Evolutionary conservation across 2,113 vertebrate genomes (phyloP).

Genomic region (Pelusios castaneus): DNA sequence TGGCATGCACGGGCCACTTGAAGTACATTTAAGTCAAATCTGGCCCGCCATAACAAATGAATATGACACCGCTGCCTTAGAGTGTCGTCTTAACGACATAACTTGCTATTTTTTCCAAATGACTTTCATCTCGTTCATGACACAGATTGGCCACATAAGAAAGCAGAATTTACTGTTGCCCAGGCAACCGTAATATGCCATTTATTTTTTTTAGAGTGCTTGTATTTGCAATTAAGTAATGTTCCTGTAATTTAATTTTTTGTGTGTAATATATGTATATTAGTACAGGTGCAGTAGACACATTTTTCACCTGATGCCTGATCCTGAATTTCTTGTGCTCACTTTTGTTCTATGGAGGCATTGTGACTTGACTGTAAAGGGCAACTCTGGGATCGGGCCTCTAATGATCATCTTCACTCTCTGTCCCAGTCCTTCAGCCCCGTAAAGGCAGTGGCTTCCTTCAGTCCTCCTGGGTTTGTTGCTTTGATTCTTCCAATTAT

Average conservation of each 20-base stretch:
- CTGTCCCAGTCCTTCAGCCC: neutral
- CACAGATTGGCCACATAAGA: neutral
- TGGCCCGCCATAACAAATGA: too few relatives aligned
- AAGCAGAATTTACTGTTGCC: neutral
- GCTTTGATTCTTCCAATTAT: neutral
- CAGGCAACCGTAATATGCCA: neutral
- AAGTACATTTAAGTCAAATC: too few relatives aligned
- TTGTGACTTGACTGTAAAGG: neutral
- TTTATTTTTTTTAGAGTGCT: neutral
- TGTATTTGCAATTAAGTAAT: neutral
- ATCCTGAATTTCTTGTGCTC: fast-evolving
- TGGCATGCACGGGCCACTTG: too few relatives aligned
- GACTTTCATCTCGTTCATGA: neutral
- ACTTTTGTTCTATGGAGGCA: neutral
- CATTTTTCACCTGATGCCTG: neutral
- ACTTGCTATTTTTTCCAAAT: neutral
- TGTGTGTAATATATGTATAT: neutral
- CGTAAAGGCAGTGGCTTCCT: fast-evolving
- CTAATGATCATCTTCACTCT: neutral
- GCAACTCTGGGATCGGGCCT: fast-evolving
- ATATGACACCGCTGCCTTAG: too few relatives aligned
- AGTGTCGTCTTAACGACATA: neutral
- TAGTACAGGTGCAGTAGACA: neutral
- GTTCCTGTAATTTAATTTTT: neutral
- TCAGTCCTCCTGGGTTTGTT: neutral